Conservation (phyloP, 2,888 invertebrate genomes). For the Drosophila recens region DNA sequence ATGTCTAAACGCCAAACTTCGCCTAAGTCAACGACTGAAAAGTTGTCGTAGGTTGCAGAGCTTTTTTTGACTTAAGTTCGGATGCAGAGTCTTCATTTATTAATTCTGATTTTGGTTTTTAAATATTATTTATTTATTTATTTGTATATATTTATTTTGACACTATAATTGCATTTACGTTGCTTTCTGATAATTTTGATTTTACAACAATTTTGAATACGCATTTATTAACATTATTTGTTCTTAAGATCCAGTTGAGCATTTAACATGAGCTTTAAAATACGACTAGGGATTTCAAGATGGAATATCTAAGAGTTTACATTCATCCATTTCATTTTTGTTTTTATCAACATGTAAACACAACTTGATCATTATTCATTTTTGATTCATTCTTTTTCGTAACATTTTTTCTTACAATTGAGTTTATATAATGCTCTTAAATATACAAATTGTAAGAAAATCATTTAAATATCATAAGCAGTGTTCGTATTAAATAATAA, state of each 20-base stretch:
- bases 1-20: constrained; percentile 25
- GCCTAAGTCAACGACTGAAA: constrained; percentile 43
- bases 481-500: constrained; percentile 16
- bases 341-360: constrained; percentile 29
- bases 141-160: constrained; percentile 66
- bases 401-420: constrained; percentile 14
- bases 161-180: constrained; percentile 75
- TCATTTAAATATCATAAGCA: constrained; percentile 30
- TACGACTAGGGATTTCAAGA: constrained; percentile 37
- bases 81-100: constrained; percentile 10
- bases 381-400: constrained; percentile 14
- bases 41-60: constrained; percentile 58
- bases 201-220: constrained; percentile 68
- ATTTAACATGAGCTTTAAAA: constrained; percentile 50
- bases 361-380: constrained; percentile 34
- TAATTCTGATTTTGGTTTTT: constrained; percentile 23
- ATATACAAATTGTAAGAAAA: constrained; percentile 27
- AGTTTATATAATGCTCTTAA: constrained; percentile 13
- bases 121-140: constrained; percentile 52
- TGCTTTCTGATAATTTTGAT: constrained; percentile 70
- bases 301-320: constrained; percentile 53
- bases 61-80: constrained; percentile 29
- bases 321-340: constrained; percentile 28
- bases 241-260: constrained; percentile 43
- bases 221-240: constrained; percentile 47